Conservation (phyloP, 2,113 vertebrate genomes). For the Catharus minimus region DNA sequence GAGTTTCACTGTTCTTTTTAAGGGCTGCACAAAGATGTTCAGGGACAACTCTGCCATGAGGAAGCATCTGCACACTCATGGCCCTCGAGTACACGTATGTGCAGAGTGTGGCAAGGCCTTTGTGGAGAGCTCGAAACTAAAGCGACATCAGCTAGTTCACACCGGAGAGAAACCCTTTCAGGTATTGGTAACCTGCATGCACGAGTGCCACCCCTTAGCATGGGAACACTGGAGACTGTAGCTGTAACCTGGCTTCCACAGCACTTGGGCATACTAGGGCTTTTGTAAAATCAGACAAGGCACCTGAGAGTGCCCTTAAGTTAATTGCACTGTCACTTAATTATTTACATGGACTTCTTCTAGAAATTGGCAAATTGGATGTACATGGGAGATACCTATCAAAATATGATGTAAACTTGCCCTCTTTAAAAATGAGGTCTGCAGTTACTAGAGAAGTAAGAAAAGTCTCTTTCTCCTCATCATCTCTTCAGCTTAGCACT, state of each 20-base stretch:
- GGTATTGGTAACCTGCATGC: slow-evolving; percentile 68
- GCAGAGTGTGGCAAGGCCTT: slow-evolving; percentile 98
- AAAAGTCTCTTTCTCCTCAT: neutral
- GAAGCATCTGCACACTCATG: slow-evolving; percentile 97
- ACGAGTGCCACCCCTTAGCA: accelerated
- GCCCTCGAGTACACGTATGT: slow-evolving; percentile 94
- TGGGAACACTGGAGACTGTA: accelerated
- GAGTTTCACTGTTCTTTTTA: slow-evolving; percentile 60
- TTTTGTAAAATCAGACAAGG: neutral
- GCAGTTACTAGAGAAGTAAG: neutral
- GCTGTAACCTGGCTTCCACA: neutral
- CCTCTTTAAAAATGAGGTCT: neutral
- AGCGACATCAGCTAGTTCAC: slow-evolving; percentile 97
- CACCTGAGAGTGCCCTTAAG: neutral
- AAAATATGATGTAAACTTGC: neutral
- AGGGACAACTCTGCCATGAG: slow-evolving; percentile 99
- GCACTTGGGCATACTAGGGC: accelerated
- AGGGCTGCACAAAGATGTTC: slow-evolving; percentile 99
- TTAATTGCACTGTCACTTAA: accelerated
- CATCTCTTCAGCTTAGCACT: neutral
- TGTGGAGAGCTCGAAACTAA: slow-evolving; percentile 97
- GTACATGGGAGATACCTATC: neutral
- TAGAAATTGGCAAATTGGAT: neutral
- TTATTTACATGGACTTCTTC: neutral
- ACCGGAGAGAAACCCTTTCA: slow-evolving; percentile 99